Evolutionary conservation across 1,140 invertebrate species (phyloP).

Genomic region (Dendrolimus punctatus): DNA sequence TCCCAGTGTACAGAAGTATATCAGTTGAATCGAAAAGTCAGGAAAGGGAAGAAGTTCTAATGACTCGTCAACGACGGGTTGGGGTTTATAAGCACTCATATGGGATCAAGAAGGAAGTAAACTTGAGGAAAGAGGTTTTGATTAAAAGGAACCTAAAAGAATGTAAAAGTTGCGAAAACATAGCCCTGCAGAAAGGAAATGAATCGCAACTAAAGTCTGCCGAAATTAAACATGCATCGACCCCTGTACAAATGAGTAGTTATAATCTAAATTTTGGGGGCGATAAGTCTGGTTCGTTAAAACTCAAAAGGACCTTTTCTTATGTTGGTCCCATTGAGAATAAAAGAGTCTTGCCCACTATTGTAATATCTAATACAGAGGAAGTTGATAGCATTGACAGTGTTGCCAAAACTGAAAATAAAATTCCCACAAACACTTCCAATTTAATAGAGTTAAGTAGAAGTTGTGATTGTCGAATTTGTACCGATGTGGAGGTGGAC

Average conservation of each 20-base stretch:
- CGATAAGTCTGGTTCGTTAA: not conserved
- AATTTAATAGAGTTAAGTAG: slow-evolving; percentile 44
- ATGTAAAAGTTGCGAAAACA: slow-evolving; percentile 37
- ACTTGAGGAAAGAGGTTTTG: slow-evolving; percentile 40
- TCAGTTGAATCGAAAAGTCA: slow-evolving; percentile 20
- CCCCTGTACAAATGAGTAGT: not conserved
- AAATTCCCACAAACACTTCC: slow-evolving; percentile 29
- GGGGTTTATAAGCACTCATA: slow-evolving; percentile 21
- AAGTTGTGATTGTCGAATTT: slow-evolving; percentile 56
- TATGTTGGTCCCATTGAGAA: not conserved
- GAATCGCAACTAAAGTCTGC: slow-evolving; percentile 5
- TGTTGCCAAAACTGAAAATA: slow-evolving; percentile 25
- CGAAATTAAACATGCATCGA: too few species aligned
- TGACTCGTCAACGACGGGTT: slow-evolving; percentile 30
- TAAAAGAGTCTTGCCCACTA: slow-evolving; percentile 18
- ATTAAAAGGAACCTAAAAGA: slow-evolving; percentile 26
- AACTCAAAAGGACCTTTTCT: slow-evolving; percentile 11
- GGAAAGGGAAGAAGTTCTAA: slow-evolving; percentile 12
- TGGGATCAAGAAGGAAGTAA: slow-evolving; percentile 18
- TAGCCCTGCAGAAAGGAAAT: slow-evolving; percentile 7
- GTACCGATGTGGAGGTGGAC: slow-evolving; percentile 33
- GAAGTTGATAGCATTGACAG: slow-evolving; percentile 6
- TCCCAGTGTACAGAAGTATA: slow-evolving; percentile 27
- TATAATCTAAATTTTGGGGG: slow-evolving; percentile 1
- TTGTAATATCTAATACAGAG: slow-evolving; percentile 19